A percentile compares a stretch with the other conserved stretches of the same genome.
Evolutionary conservation across 1,140 invertebrate genomes (phyloP).

Genomic region (Pinna nobilis): DNA sequence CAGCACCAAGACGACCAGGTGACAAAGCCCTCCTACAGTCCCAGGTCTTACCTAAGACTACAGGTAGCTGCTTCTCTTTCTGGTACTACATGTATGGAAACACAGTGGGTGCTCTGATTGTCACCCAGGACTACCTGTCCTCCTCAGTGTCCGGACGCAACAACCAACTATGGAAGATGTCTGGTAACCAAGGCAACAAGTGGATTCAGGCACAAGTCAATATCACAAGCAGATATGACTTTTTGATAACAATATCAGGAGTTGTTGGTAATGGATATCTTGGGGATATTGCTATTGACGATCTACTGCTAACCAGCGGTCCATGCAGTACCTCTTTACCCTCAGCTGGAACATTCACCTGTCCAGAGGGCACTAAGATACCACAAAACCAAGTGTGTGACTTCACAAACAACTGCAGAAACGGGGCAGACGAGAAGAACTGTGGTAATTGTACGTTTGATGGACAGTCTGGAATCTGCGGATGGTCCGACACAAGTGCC

Average conservation of each 20-base stretch:
- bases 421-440: slow-evolving; percentile 66
- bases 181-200: slow-evolving; percentile 50
- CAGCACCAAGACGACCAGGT: slow-evolving; percentile 53
- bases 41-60: slow-evolving; percentile 30
- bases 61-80: slow-evolving; percentile 75
- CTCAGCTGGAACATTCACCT: slow-evolving; percentile 47
- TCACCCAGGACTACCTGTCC: slow-evolving; percentile 46
- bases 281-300: slow-evolving; percentile 71
- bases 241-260: slow-evolving; percentile 42
- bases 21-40: slow-evolving; percentile 63
- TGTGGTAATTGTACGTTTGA: slow-evolving; percentile 72
- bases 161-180: slow-evolving; percentile 37
- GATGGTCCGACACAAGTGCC: slow-evolving; percentile 54
- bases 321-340: slow-evolving; percentile 46
- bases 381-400: slow-evolving; percentile 65
- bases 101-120: slow-evolving; percentile 59
- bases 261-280: slow-evolving; percentile 48
- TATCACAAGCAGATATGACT: slow-evolving; percentile 34
- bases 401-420: slow-evolving; percentile 63
- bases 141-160: slow-evolving; percentile 1
- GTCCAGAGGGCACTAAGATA: slow-evolving; percentile 50
- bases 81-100: slow-evolving; percentile 87
- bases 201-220: slow-evolving; percentile 53
- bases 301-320: slow-evolving; percentile 68
- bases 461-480: slow-evolving; percentile 49